Base-by-base conservation (phyloP, 2,888 invertebrate species). In the Coleophora deauratella region DNA sequence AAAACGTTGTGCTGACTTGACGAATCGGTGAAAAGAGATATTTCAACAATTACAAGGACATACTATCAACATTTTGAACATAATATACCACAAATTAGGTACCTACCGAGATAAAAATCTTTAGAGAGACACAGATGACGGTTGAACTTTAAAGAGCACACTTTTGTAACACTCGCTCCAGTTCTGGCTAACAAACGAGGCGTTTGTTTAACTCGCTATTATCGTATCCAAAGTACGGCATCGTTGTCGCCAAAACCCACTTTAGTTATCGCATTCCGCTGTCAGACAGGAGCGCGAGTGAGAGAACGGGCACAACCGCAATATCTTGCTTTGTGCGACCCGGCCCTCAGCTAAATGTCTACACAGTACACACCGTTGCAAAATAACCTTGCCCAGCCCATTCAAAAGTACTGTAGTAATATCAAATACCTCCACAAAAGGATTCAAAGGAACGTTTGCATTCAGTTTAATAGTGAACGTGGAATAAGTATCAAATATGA, bases 291-390 rank as follows among this genome's bases (percentile, higher is more conserved):
- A 79, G 74, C 73, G 67, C n/a, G n/a, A n/a, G n/a, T n/a, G 59
- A 52, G 62, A 65, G 55, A 66, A 56, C 60, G 57, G 60, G 54
- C 50, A 56, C 55, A 66, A 60, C 66, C 72, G 66, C 73, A 70
- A 75, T 77, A 70, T 76, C 65, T 69, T 59, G 69, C 71, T 72
- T 70, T 68, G 72, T 70, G 38, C 33, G 28, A 61, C 63, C 66
- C 61, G 69, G 76, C 74, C 73, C 77, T 77, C 72, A 66, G 71
- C 73, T 73, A 75, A 77, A 81, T 75, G 74, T n/a, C n/a, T n/a
- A n/a, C n/a, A n/a, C n/a, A n/a, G n/a, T n/a, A n/a, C 77, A 80
- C 77, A 73, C 74, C 74, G 72, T 80, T 80, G 79, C 78, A 77
- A 80, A 81, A 81, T 70, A 76, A 72, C 77, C 78, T 78, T 75